A percentile compares a stretch with the other conserved stretches of the same genome.
phyloP scores from a whole-genome alignment of 2,113 vertebrate genomes.

The Ailurus styani region DNA sequence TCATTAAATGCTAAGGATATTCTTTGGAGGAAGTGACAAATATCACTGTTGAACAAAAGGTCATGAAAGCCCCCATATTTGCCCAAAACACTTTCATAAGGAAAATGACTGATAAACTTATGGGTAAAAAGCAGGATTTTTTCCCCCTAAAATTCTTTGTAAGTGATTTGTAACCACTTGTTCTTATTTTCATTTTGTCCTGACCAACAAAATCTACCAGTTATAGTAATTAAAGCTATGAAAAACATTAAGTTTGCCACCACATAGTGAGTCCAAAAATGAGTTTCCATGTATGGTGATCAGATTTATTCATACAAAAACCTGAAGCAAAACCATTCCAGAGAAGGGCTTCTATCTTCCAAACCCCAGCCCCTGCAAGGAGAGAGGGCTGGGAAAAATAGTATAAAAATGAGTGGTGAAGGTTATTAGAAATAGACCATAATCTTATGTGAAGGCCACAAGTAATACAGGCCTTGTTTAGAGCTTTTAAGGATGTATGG shows the following conservation, averaged over 20 bases:
- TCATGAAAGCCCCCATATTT: background rate
- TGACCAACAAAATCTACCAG: background rate
- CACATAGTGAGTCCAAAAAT: background rate
- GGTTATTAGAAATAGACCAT: background rate
- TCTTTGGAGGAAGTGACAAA: background rate
- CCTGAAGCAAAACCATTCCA: background rate
- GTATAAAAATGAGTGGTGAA: background rate
- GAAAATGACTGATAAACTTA: background rate
- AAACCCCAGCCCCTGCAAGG: rapidly evolving
- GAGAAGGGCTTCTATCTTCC: background rate
- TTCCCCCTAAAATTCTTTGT: background rate
- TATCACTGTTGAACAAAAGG: background rate
- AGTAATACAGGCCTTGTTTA: background rate
- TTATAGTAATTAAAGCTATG: background rate
- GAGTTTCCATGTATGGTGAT: background rate
- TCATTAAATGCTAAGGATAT: background rate
- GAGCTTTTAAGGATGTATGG: background rate
- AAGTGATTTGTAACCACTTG: background rate
- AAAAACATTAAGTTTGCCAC: background rate
- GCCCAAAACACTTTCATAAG: background rate
- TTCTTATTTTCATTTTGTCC: background rate
- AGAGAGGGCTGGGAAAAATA: background rate
- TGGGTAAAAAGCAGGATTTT: background rate
- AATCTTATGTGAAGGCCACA: background rate
- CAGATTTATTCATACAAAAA: background rate